Evolutionary conservation across 2,888 invertebrate genomes (phyloP).

Genomic region (Ctenicera cuprea): DNA sequence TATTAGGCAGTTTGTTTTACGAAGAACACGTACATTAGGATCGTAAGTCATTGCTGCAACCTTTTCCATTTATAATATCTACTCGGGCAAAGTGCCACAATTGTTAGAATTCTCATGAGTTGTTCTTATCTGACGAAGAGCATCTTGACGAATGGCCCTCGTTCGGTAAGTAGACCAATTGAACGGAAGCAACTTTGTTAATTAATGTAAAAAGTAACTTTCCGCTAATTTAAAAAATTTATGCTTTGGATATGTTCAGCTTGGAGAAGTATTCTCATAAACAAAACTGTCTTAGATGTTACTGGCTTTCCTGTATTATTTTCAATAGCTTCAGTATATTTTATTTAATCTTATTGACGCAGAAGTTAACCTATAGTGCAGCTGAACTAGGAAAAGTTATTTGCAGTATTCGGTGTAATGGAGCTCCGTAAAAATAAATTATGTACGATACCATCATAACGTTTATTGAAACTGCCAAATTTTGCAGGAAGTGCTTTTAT

Average conservation of each 20-base stretch:
- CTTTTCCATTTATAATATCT: slow-evolving; percentile 23
- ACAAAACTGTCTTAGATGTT: not conserved
- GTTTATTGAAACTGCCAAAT: not conserved
- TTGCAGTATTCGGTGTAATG: not conserved
- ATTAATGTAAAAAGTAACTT: not conserved
- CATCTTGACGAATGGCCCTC: not conserved
- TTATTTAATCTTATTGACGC: not conserved
- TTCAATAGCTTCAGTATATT: not conserved
- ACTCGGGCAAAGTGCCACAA: slow-evolving; percentile 19
- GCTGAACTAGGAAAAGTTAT: not conserved
- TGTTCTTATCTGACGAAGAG: slow-evolving; percentile 4
- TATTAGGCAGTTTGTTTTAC: slow-evolving; percentile 3
- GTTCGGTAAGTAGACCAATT: not conserved
- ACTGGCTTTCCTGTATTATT: not conserved
- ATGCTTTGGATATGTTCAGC: too few species aligned
- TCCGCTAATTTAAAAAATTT: too few species aligned
- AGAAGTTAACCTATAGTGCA: not conserved
- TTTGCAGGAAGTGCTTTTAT: too few species aligned
- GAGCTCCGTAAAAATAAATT: not conserved
- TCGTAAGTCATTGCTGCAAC: slow-evolving; percentile 18
- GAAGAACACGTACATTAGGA: slow-evolving; percentile 10
- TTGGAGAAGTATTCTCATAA: too few species aligned
- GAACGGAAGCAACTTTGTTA: not conserved
- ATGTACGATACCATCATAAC: not conserved
- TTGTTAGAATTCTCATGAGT: slow-evolving; percentile 22